phyloP scores from a whole-genome alignment of 2,888 invertebrate species.

The Drosophila limbata region DNA sequence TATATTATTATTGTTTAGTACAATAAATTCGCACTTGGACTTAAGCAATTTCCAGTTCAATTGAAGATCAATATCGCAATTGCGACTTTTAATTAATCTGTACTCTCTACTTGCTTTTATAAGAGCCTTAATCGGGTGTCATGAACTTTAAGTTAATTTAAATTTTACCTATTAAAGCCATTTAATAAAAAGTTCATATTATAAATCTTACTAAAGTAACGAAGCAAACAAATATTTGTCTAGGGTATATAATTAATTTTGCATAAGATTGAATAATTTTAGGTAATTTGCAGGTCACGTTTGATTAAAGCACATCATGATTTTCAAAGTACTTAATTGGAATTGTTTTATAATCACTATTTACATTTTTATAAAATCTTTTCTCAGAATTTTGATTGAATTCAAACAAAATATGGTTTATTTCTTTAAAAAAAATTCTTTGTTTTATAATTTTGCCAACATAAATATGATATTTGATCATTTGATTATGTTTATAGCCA shows the following conservation, averaged over 20 bases:
- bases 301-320: conserved; percentile 28
- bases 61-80: not conserved
- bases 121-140: conserved; percentile 4
- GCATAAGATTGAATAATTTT: conserved; percentile 32
- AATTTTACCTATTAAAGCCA: not conserved
- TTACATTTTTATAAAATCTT: not conserved
- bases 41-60: conserved; percentile 2
- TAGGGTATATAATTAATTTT: conserved; percentile 27
- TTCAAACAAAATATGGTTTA: not conserved
- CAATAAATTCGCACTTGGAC: not conserved
- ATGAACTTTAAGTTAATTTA: not conserved
- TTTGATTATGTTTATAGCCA: conserved; percentile 10
- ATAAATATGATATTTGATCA: conserved; percentile 17
- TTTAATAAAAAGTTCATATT: conserved; percentile 1
- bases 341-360: not conserved
- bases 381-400: not conserved
- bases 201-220: conserved; percentile 5
- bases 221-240: not conserved
- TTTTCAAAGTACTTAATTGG: not conserved
- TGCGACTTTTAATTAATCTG: not conserved
- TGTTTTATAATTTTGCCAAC: conserved; percentile 1
- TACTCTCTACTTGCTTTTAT: not conserved
- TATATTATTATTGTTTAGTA: not conserved
- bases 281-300: conserved; percentile 48
- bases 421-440: not conserved